Evolutionary conservation across 2,888 invertebrate genomes (phyloP).

Genomic region (Xestia c-nigrum): DNA sequence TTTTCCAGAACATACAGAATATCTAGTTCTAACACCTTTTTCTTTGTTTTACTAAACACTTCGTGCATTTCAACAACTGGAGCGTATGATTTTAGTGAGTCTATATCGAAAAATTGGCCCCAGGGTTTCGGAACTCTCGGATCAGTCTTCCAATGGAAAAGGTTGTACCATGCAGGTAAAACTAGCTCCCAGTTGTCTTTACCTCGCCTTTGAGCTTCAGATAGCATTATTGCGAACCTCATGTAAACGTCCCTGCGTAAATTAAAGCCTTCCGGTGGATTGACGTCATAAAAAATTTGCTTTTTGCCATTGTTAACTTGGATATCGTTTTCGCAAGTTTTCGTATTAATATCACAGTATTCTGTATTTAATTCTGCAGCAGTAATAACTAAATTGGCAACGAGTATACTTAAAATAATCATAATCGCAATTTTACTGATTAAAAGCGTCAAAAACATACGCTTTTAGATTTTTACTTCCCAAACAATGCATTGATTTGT

Average conservation of each 20-base stretch:
- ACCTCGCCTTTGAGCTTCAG: slow-evolving; percentile 91
- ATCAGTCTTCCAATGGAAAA: slow-evolving; percentile 96
- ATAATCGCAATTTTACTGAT: slow-evolving; percentile 32
- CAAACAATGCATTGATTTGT: neutral
- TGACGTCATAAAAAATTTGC: slow-evolving; percentile 97
- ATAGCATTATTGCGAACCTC: slow-evolving; percentile 96
- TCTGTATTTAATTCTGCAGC: slow-evolving; percentile 58
- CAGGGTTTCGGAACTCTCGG: slow-evolving; percentile 93
- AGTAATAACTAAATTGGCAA: slow-evolving; percentile 55
- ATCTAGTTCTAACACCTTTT: slow-evolving; percentile 91
- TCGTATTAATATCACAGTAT: slow-evolving; percentile 66
- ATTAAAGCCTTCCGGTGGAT: slow-evolving; percentile 99
- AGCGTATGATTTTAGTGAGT: slow-evolving; percentile 94
- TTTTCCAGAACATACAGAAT: slow-evolving; percentile 95
- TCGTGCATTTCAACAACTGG: slow-evolving; percentile 97
- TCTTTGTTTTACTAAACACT: slow-evolving; percentile 87
- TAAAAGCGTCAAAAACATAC: neutral
- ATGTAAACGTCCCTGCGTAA: slow-evolving; percentile 98
- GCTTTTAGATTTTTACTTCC: neutral
- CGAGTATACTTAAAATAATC: slow-evolving; percentile 54
- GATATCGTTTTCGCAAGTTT: slow-evolving; percentile 56
- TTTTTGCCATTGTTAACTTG: slow-evolving; percentile 78
- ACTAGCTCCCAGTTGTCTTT: slow-evolving; percentile 92
- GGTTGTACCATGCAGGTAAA: slow-evolving; percentile 97
- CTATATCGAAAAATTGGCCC: slow-evolving; percentile 96